These are phyloP conservation scores for Ptychadena robeensis DNA, from an alignment of 2,797 vertebrate species.

Conservation along the genomic window DNA sequence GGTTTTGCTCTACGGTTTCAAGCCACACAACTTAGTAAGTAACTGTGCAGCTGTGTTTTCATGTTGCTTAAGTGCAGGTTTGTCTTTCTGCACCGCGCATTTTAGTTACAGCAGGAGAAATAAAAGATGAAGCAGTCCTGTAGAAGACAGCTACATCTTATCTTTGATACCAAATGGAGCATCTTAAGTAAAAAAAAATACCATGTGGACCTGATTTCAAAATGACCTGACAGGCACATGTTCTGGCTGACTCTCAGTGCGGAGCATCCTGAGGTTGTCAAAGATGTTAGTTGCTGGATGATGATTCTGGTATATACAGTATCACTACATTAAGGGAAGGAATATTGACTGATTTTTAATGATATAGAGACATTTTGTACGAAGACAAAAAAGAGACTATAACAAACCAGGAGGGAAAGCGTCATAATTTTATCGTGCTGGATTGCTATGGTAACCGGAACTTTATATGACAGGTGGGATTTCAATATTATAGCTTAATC, in stretches of 20 bases:
- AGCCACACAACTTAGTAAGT: neutral
- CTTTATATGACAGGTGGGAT: too few relatives aligned
- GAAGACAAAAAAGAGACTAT: neutral
- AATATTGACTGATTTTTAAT: conserved; percentile 58
- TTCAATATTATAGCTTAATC: neutral
- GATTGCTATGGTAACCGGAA: too few relatives aligned
- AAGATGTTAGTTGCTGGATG: neutral
- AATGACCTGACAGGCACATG: conserved; percentile 12
- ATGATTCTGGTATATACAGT: conserved; percentile 21
- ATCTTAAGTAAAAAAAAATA: neutral
- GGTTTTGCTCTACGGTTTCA: neutral
- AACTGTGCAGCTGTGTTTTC: conserved; percentile 15
- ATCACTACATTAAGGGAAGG: neutral
- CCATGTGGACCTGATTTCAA: neutral
- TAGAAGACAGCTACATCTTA: neutral
- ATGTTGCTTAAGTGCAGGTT: conserved; percentile 5
- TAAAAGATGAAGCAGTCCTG: neutral
- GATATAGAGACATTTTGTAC: neutral
- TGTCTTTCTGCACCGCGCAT: neutral
- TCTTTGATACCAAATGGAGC: conserved; percentile 6
- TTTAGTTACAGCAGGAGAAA: conserved; percentile 24
- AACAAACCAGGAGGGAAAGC: neutral
- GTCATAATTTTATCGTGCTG: neutral
- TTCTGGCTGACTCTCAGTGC: conserved; percentile 50
- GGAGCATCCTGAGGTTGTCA: neutral